A percentile compares a stretch with the other conserved stretches of the same genome.
Evolutionary conservation across 2,888 invertebrate genomes (phyloP).

Genomic region (Litoditis marina): DNA sequence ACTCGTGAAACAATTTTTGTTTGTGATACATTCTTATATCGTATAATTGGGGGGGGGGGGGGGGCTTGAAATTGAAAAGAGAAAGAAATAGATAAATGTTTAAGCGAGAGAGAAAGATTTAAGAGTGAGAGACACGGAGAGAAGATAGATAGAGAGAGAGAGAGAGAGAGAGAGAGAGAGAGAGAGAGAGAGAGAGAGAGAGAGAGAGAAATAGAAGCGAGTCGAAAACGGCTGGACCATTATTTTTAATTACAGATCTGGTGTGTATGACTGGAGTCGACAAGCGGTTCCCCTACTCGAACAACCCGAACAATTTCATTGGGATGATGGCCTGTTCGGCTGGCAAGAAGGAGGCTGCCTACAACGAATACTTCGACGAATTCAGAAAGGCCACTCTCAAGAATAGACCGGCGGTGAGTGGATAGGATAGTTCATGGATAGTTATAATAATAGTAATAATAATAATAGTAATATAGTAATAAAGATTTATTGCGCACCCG

Average conservation of each 20-base stretch:
- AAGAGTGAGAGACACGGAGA: too few relatives aligned
- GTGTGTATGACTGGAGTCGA: conserved; percentile 19
- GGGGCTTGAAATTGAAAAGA: too few relatives aligned
- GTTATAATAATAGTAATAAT: not conserved
- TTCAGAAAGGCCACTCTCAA: conserved; percentile 18
- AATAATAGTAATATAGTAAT: not conserved
- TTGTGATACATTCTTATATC: too few relatives aligned
- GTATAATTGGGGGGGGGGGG: too few relatives aligned
- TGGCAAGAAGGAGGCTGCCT: conserved; percentile 14
- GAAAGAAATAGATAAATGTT: too few relatives aligned
- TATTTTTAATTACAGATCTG: conserved; percentile 20
- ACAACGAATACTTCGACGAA: conserved; percentile 20
- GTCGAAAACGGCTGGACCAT: too few relatives aligned
- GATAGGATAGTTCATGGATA: not conserved
- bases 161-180: too few relatives aligned
- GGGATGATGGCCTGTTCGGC: conserved; percentile 21
- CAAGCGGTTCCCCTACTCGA: conserved; percentile 24
- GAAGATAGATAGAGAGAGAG: too few relatives aligned
- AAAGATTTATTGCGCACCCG: not conserved
- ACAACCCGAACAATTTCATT: conserved; percentile 21
- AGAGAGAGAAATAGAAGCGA: too few relatives aligned
- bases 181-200: too few relatives aligned
- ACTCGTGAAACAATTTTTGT: too few relatives aligned
- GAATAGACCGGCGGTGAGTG: conserved; percentile 20
- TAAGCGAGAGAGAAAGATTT: too few relatives aligned